phyloP scores from a whole-genome alignment of 2,113 vertebrate species.

The Cinclus cinclus region DNA sequence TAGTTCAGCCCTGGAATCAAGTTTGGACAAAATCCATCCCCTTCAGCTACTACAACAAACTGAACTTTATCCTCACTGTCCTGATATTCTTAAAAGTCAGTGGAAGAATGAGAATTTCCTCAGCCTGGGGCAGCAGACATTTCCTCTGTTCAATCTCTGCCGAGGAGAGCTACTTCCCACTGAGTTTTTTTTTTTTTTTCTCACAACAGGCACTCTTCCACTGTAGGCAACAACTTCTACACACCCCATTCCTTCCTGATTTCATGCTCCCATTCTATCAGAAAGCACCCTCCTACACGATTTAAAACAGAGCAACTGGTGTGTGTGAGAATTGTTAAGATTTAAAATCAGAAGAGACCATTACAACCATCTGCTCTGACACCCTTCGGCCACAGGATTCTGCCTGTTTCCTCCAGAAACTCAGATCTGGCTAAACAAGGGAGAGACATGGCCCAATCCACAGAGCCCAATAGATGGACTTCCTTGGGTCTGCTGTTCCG shows the following conservation, averaged over 20 bases:
- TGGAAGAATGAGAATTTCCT: neutral
- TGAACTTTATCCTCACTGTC: neutral
- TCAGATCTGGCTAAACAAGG: neutral
- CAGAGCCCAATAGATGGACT: neutral
- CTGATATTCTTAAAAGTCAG: neutral
- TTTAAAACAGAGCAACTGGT: constrained; percentile 28
- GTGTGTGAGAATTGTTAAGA: neutral
- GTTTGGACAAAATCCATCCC: neutral
- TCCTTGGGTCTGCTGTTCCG: neutral
- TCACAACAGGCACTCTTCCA: neutral
- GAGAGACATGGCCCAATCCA: neutral
- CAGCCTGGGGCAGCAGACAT: neutral
- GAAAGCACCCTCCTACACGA: constrained; percentile 22
- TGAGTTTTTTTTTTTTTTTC: neutral
- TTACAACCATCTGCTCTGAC: neutral
- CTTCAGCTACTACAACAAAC: neutral
- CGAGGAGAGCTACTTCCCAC: neutral
- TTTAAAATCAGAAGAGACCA: neutral
- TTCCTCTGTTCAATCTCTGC: neutral
- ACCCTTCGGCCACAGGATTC: neutral
- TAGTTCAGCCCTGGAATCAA: neutral
- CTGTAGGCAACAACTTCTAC: neutral
- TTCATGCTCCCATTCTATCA: constrained; percentile 63
- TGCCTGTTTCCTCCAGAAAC: neutral
- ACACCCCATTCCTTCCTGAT: constrained; percentile 51